A percentile compares a stretch with the other conserved stretches of the same genome.
These are phyloP conservation scores for Nilaparvata lugens DNA, from an alignment of 1,140 invertebrate genomes.

Conservation along the genomic window DNA sequence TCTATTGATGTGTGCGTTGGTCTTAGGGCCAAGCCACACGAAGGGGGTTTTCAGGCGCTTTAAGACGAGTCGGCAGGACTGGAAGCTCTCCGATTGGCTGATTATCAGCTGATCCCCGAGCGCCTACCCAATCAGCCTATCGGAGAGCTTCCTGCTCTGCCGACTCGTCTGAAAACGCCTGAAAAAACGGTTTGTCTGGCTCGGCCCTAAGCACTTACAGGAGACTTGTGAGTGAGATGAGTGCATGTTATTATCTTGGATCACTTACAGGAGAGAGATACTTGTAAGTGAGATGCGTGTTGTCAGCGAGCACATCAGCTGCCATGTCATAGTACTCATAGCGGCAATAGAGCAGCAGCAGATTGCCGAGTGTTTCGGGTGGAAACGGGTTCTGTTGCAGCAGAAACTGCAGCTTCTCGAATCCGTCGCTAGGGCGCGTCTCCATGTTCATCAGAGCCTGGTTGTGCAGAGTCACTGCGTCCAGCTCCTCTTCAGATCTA, in stretches of 20 bases:
- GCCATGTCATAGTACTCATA: conserved; percentile 97
- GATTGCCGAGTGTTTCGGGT: conserved; percentile 94
- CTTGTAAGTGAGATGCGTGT: conserved; percentile 94
- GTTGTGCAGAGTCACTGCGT: conserved; percentile 97
- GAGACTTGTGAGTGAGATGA: too few relatives aligned
- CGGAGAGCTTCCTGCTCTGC: too few relatives aligned
- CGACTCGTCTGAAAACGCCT: too few relatives aligned
- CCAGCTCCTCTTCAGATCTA: conserved; percentile 90
- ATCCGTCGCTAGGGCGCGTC: conserved; percentile 79
- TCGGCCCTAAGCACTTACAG: too few relatives aligned
- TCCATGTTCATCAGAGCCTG: conserved; percentile 95
- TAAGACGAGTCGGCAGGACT: too few relatives aligned
- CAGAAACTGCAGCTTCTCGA: conserved; percentile 95
- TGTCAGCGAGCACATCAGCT: conserved; percentile 96
- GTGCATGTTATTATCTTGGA: background rate
- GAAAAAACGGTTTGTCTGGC: too few relatives aligned
- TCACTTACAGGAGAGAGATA: conserved; percentile 75
- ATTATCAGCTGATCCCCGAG: too few relatives aligned
- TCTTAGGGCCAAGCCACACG: too few relatives aligned
- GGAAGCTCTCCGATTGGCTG: too few relatives aligned
- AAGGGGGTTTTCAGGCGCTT: too few relatives aligned
- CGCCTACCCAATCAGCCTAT: too few relatives aligned
- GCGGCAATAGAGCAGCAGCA: conserved; percentile 91
- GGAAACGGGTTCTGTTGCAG: conserved; percentile 94
- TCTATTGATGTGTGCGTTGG: too few relatives aligned